A percentile compares a stretch with the other conserved stretches of the same genome.
Conservation (phyloP, 2,888 invertebrate species). For the Kryphioiulus occultus region DNA sequence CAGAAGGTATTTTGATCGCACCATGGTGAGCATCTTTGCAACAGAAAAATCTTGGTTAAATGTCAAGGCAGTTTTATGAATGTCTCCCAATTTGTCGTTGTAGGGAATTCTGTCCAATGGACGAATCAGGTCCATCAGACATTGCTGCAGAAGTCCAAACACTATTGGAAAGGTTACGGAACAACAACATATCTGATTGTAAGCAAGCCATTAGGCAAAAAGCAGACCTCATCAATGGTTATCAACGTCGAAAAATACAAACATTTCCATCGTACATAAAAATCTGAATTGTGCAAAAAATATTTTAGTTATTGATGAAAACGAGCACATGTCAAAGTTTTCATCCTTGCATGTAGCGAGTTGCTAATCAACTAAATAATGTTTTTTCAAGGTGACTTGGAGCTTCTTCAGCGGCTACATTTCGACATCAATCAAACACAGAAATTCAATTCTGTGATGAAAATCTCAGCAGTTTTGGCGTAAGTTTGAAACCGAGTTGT, state of each 20-base stretch:
- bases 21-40: not conserved
- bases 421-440: not conserved
- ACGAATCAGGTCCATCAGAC: not conserved
- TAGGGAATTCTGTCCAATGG: not conserved
- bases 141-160: not conserved
- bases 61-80: not conserved
- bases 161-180: not conserved
- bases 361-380: not conserved
- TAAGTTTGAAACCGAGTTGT: not conserved
- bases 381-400: not conserved
- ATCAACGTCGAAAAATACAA: too few species aligned
- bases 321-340: too few species aligned
- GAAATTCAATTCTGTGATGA: not conserved
- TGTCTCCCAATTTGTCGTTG: not conserved
- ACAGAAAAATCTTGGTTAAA: not conserved
- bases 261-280: too few species aligned
- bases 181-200: not conserved
- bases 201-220: not conserved
- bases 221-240: too few species aligned
- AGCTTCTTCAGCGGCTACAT: not conserved
- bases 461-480: not conserved
- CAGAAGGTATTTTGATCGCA: not conserved
- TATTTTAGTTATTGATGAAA: too few species aligned
- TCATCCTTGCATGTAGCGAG: too few species aligned
- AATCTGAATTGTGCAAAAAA: too few species aligned